phyloP scores from a whole-genome alignment of 2,888 invertebrate species.

The Scaptomyza caliginosa region DNA sequence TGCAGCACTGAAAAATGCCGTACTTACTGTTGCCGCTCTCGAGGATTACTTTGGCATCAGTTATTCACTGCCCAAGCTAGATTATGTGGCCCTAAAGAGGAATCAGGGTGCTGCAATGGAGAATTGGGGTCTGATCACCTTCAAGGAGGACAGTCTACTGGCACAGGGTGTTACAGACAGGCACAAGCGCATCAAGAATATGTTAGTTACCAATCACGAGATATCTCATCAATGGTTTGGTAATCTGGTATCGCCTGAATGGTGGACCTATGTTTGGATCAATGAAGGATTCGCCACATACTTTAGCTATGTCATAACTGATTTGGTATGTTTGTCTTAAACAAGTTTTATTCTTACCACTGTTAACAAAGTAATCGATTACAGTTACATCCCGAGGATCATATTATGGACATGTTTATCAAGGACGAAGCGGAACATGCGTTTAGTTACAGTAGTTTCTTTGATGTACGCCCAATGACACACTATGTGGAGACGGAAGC shows the following conservation, averaged over 20 bases:
- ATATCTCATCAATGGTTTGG: conserved; percentile 93
- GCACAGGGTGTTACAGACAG: conserved; percentile 84
- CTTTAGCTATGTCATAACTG: conserved; percentile 78
- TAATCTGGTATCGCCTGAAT: conserved; percentile 88
- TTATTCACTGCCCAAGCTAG: conserved; percentile 91
- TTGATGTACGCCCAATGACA: conserved; percentile 77
- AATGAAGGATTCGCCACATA: conserved; percentile 89
- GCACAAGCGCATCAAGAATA: conserved; percentile 72
- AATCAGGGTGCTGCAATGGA: conserved; percentile 95
- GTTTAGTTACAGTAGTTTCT: conserved; percentile 73
- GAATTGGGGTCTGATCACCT: conserved; percentile 96
- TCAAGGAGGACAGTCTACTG: conserved; percentile 82
- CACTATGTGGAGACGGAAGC: conserved; percentile 79
- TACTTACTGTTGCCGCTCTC: conserved; percentile 71
- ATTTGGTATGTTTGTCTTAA: conserved; percentile 67
- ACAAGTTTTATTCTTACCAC: background rate
- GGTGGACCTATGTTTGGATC: conserved; percentile 90
- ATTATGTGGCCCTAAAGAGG: conserved; percentile 94
- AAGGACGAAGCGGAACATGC: conserved; percentile 83
- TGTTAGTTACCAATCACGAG: conserved; percentile 86
- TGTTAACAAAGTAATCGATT: background rate
- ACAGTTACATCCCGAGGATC: conserved; percentile 87
- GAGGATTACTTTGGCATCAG: conserved; percentile 90
- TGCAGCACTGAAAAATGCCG: conserved; percentile 72
- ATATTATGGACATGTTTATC: conserved; percentile 87